phyloP scores from a whole-genome alignment of 2,797 vertebrate genomes.

The Sebastes hubbsi region DNA sequence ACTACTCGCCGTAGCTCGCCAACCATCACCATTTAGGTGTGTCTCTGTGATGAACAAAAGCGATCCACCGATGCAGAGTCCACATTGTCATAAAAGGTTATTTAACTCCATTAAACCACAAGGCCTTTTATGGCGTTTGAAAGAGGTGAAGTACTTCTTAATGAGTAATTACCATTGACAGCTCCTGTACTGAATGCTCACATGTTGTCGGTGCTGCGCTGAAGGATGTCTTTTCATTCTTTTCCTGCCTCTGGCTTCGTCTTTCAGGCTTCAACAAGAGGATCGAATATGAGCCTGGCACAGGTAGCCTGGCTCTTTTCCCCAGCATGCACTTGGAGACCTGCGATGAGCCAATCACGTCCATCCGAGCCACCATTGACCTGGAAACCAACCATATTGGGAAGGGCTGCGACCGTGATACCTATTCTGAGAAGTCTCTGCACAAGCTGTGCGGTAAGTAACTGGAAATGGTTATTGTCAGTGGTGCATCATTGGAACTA shows the following conservation, averaged over 20 bases:
- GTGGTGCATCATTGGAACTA: neutral
- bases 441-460: slow-evolving; percentile 94
- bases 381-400: slow-evolving; percentile 97
- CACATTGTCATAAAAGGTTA: slow-evolving; percentile 7
- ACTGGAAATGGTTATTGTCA: neutral
- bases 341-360: slow-evolving; percentile 92
- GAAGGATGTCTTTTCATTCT: slow-evolving; percentile 28
- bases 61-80: neutral
- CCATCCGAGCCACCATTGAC: slow-evolving; percentile 88
- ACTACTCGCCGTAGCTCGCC: neutral
- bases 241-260: neutral
- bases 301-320: slow-evolving; percentile 92
- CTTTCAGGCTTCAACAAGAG: slow-evolving; percentile 92
- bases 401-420: slow-evolving; percentile 97
- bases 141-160: slow-evolving; percentile 17
- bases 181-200: slow-evolving; percentile 3
- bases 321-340: slow-evolving; percentile 94
- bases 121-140: slow-evolving; percentile 2
- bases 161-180: slow-evolving; percentile 35
- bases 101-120: slow-evolving; percentile 27
- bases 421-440: slow-evolving; percentile 97
- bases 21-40: slow-evolving; percentile 14
- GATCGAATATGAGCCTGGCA: slow-evolving; percentile 96
- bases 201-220: slow-evolving; percentile 3
- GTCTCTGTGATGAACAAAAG: slow-evolving; percentile 34